Evolutionary conservation across 1,140 invertebrate genomes (phyloP).

Genomic region (Dreissena polymorpha): DNA sequence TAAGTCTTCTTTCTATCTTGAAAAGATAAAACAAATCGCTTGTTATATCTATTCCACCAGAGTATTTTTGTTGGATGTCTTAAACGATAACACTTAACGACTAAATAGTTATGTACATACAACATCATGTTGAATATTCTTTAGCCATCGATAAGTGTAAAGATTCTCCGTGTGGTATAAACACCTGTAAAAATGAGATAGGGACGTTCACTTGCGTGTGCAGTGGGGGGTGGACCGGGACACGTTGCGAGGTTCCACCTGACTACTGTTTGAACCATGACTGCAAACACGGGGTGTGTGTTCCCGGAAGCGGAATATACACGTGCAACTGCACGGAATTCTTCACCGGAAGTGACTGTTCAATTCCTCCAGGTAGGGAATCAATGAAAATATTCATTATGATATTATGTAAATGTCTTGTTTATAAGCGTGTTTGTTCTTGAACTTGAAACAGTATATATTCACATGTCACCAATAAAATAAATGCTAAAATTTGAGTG

Average conservation of each 20-base stretch:
- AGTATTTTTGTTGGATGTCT: too few relatives aligned
- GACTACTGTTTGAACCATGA: constrained; percentile 31
- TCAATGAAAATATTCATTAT: not conserved
- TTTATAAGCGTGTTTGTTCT: too few relatives aligned
- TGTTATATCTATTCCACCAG: too few relatives aligned
- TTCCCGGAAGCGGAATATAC: constrained; percentile 6
- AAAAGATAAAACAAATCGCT: too few relatives aligned
- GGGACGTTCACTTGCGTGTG: constrained; percentile 23
- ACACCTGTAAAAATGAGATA: constrained; percentile 23
- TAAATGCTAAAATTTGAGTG: too few relatives aligned
- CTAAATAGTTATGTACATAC: too few relatives aligned
- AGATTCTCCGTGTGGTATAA: constrained; percentile 10
- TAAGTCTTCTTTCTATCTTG: too few relatives aligned
- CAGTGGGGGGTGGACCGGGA: constrained; percentile 26
- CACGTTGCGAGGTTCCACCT: constrained; percentile 12
- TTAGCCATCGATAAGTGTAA: constrained; percentile 31
- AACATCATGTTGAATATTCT: not conserved
- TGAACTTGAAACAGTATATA: too few relatives aligned
- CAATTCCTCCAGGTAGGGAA: constrained; percentile 20
- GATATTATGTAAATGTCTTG: too few relatives aligned
- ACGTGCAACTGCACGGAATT: constrained; percentile 6
- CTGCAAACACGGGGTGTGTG: constrained; percentile 41
- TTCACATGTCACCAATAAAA: too few relatives aligned
- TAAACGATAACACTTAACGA: too few relatives aligned
- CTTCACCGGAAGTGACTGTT: constrained; percentile 29